phyloP scores from a whole-genome alignment of 2,888 invertebrate genomes.

The Amorpha juglandis region DNA sequence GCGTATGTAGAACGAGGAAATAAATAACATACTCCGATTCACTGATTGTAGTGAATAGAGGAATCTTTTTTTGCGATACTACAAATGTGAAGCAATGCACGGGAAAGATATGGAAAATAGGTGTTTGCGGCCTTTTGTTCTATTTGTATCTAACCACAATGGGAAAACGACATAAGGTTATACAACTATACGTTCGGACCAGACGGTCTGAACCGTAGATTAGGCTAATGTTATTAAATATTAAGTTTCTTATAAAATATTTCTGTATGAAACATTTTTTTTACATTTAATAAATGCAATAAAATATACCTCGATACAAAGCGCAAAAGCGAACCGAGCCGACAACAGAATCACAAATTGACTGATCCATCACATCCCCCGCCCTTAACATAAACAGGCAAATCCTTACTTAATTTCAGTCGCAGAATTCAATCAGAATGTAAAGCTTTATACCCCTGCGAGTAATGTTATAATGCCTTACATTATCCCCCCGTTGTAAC shows the following conservation, averaged over 20 bases:
- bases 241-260: too few relatives aligned
- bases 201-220: too few relatives aligned
- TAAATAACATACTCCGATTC: constrained; percentile 64
- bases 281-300: background rate
- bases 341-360: constrained; percentile 70
- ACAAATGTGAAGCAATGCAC: constrained; percentile 32
- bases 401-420: constrained; percentile 85
- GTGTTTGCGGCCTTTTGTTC: constrained; percentile 24
- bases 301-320: background rate
- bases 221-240: too few relatives aligned
- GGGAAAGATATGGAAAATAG: constrained; percentile 40
- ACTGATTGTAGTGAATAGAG: constrained; percentile 56
- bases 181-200: too few relatives aligned
- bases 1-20: constrained; percentile 24
- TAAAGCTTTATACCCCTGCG: constrained; percentile 78
- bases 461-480: constrained; percentile 82
- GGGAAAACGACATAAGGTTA: constrained; percentile 6
- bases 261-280: too few relatives aligned
- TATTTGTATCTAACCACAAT: constrained; percentile 27
- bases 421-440: constrained; percentile 83
- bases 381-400: constrained; percentile 79
- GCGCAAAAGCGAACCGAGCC: constrained; percentile 51
- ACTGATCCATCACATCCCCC: constrained; percentile 75
- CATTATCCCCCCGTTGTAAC: constrained; percentile 71
- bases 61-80: constrained; percentile 36